Base-by-base conservation (phyloP, 2,113 vertebrate species). In the Lethenteron reissneri region DNA sequence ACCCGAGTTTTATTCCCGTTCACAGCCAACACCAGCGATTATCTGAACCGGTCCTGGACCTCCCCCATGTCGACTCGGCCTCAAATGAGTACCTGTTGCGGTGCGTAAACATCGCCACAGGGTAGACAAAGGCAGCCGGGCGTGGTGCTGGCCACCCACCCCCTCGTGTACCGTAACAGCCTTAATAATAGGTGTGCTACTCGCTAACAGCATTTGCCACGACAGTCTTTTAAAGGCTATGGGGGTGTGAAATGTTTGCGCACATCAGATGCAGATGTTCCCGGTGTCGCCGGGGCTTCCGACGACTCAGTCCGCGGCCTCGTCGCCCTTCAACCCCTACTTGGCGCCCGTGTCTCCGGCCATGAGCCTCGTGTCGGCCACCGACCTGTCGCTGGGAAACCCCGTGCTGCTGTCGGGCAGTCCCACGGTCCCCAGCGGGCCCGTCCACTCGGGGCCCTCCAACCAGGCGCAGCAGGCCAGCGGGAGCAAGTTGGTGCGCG, bases 291-390 rank as follows among this genome's bases (percentile, higher is more conserved):
- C 84, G 58, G 85, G 88, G 11, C 78, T 94, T 80, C 84, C 86
- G 77, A 82, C 85, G 57, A 90, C 82, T 78, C 89, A 86, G 78
- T 82, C 83, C n/a, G 86, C 95, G 89, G 83, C 88, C 74, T 68
- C 64, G n/a, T 68, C 64, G 64, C 64, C n/a, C n/a, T 95, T 94
- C 78, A 89, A 83, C 81, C 90, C 90, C 8, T 99, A 95, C 81
- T 80, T 96, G 74, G 87, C 86, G 83, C 90, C 89, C 76, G 82
- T 92, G 80, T 85, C 85, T 77, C 88, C 87, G 75, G 85, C 88
- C 57, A 88, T 96, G 85, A 84, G 90, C 73, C 79, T 99, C 79
- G 82, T 95, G 83, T 90, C 88, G 75, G 80, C 85, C 58, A 68
- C n/a, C 25, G 94, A 99, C 80, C 82, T 96, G 78, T 76, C 95